These are phyloP conservation scores for Microcebus tavaratra DNA, from an alignment of 2,113 vertebrate genomes.

Conservation along the genomic window DNA sequence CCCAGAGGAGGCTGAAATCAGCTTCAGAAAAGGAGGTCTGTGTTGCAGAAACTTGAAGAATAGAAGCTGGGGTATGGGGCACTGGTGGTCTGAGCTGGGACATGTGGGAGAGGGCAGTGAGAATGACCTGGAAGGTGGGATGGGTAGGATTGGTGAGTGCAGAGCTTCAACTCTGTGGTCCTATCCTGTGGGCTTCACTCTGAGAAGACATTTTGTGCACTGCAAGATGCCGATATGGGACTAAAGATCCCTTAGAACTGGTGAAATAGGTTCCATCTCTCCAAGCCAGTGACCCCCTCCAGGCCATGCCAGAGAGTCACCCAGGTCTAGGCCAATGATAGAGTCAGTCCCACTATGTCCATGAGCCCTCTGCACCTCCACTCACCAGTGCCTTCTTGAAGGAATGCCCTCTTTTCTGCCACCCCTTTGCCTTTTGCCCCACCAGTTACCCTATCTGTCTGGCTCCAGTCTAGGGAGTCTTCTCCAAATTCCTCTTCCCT, in stretches of 20 bases:
- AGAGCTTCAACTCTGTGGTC: background rate
- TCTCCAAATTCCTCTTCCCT: background rate
- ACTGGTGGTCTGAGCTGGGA: background rate
- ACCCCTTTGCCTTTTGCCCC: background rate
- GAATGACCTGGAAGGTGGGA: background rate
- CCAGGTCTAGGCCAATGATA: background rate
- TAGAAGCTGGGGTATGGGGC: background rate
- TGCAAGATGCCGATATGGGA: background rate
- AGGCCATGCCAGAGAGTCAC: background rate
- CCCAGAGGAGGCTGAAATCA: background rate
- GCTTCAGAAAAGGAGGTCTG: conserved; percentile 17
- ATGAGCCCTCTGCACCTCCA: background rate
- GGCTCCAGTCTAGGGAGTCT: background rate
- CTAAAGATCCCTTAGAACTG: conserved; percentile 4
- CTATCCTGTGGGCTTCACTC: background rate
- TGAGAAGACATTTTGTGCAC: background rate
- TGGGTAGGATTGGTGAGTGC: background rate
- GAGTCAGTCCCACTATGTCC: background rate
- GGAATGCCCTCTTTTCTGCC: background rate
- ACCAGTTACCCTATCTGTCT: background rate
- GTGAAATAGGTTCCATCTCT: background rate
- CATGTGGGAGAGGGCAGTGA: background rate
- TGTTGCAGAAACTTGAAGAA: background rate
- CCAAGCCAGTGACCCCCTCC: background rate
- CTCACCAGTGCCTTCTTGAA: background rate